A percentile compares a stretch with the other conserved stretches of the same genome.
Conservation (phyloP, 1,140 invertebrate genomes). For the Trichonephila inaurata region DNA sequence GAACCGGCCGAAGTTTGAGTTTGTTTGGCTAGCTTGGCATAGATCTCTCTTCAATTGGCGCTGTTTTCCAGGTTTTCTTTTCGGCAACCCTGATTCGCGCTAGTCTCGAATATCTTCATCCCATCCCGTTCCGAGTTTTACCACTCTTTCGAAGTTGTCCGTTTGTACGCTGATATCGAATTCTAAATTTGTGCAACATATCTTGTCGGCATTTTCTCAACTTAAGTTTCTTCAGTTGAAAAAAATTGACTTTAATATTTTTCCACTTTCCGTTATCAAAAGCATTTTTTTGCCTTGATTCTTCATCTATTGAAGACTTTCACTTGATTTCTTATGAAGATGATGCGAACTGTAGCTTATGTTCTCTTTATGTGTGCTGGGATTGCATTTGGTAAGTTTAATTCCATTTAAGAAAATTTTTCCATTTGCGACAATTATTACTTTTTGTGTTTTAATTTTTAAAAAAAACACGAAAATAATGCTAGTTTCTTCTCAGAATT, state of each 20-base stretch:
- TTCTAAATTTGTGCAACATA: conserved; percentile 11
- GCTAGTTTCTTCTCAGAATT: too few species aligned
- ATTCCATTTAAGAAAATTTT: too few species aligned
- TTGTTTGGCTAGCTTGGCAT: conserved; percentile 16
- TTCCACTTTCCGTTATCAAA: neutral
- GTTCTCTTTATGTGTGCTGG: conserved; percentile 33
- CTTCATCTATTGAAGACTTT: neutral
- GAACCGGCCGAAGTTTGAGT: too few species aligned
- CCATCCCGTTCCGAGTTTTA: conserved; percentile 63
- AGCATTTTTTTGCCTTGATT: neutral
- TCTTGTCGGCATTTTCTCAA: neutral
- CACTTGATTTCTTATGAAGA: conserved; percentile 20
- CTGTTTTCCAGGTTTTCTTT: conserved; percentile 46
- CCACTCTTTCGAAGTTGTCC: conserved; percentile 48
- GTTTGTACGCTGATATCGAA: conserved; percentile 51
- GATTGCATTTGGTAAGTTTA: conserved; percentile 1
- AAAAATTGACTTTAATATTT: neutral
- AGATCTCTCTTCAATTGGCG: conserved; percentile 16
- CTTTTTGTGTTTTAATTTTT: too few species aligned
- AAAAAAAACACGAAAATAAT: too few species aligned
- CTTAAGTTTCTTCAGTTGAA: neutral
- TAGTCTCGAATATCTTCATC: conserved; percentile 62
- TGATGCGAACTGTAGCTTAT: conserved; percentile 22
- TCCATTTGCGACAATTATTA: too few species aligned
- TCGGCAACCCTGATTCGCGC: conserved; percentile 65